These are phyloP conservation scores for Hyperoplus immaculatus DNA, from an alignment of 2,797 vertebrate genomes.

Conservation along the genomic window DNA sequence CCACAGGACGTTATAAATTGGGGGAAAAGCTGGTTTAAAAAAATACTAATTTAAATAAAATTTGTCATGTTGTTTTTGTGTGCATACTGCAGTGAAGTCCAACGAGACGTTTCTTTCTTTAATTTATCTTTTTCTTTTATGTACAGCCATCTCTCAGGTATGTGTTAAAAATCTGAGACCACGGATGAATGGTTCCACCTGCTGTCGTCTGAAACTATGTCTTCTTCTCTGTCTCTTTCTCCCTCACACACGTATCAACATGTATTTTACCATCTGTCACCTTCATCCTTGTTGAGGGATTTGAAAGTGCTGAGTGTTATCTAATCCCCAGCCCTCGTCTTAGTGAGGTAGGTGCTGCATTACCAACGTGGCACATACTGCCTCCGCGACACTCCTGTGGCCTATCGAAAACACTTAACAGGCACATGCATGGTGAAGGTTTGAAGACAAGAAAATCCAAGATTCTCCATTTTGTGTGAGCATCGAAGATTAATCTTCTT, in stretches of 20 bases:
- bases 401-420: constrained; percentile 5
- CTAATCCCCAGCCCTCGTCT: constrained; percentile 79
- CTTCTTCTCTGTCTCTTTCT: constrained; percentile 20
- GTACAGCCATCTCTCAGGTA: background rate
- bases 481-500: constrained; percentile 12
- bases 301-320: constrained; percentile 83
- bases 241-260: constrained; percentile 25
- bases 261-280: constrained; percentile 74
- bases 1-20: background rate
- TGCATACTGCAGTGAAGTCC: background rate
- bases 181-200: background rate
- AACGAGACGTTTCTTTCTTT: background rate
- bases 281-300: constrained; percentile 75
- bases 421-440: constrained; percentile 28
- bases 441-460: constrained; percentile 24
- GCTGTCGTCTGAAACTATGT: background rate
- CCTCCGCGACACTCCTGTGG: constrained; percentile 12
- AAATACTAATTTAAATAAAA: background rate
- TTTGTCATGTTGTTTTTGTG: background rate
- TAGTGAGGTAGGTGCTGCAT: constrained; percentile 64
- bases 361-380: constrained; percentile 50
- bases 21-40: background rate
- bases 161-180: background rate
- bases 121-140: background rate
- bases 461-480: background rate